phyloP scores from a whole-genome alignment of 2,113 vertebrate species.

The Amazona vittata region DNA sequence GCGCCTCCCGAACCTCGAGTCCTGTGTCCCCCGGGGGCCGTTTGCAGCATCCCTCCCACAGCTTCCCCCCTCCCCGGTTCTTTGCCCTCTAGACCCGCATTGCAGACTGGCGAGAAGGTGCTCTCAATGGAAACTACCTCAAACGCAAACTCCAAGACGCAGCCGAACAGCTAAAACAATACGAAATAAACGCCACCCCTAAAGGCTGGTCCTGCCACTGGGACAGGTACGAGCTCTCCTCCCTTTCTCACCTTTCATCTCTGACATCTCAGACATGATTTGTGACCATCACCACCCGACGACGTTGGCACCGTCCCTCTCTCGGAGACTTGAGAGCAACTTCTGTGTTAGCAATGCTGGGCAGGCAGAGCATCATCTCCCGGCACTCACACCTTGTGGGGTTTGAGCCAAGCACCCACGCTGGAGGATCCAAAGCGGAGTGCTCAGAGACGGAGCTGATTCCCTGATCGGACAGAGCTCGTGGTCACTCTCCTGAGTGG shows the following conservation, averaged over 20 bases:
- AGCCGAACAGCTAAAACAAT: conserved; percentile 99
- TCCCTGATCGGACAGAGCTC: conserved; percentile 79
- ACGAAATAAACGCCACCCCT: conserved; percentile 99
- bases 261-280: conserved; percentile 91
- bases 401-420: conserved; percentile 67
- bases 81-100: conserved; percentile 87
- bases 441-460: conserved; percentile 78
- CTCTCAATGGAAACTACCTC: conserved; percentile 96
- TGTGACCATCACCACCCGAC: conserved; percentile 83
- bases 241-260: conserved; percentile 98
- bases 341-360: conserved; percentile 76
- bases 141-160: conserved; percentile 98
- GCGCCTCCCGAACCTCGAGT: conserved; percentile 2
- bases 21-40: background rate
- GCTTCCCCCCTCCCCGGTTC: conserved; percentile 39
- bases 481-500: conserved; percentile 76
- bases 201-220: conserved; percentile 99
- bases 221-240: conserved; percentile 99
- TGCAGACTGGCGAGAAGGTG: conserved; percentile 97
- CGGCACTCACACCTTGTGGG: conserved; percentile 54
- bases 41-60: background rate
- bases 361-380: conserved; percentile 73
- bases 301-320: conserved; percentile 74
- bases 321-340: conserved; percentile 79
- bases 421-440: conserved; percentile 69